Evolutionary conservation across 2,888 invertebrate species (phyloP), one percentile per base, ranked within the genome.

Genomic region (Platycnemis pennipes): DNA sequence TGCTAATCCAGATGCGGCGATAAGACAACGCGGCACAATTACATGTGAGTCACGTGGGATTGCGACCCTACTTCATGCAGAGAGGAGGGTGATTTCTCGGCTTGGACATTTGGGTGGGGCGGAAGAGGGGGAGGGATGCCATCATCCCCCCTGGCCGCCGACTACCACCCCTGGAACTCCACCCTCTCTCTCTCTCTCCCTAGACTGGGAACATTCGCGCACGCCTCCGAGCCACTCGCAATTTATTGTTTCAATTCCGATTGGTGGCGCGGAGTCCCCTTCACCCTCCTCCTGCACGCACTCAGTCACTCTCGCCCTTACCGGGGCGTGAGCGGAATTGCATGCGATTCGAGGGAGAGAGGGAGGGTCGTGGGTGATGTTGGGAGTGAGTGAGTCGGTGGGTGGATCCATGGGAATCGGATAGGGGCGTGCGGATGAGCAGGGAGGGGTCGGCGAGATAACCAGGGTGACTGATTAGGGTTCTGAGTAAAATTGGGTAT

Each of bases 191-290:
- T 45, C 87, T 46, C n/a, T 46, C n/a, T n/a, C n/a, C n/a, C n/a
- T 3, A 44, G 37, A 37, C 31, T 16, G 45, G 91, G 56, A 13
- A n/a, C n/a, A 42, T 63, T 56, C 44, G 63, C 44, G 42, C 31
- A 37, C 37, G 37, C 16, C 56, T 91, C 63, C 63, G 44, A 42
- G 63, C 56, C 91, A 44, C 44, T 63, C 44, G 91, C 26, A 91
- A 91, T 91, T 91, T 91, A 91, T 91, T 44, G 91, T 91, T 91
- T 91, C 91, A 91, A 91, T 91, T 91, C 69, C 63, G 91, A 91
- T 91, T 63, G 77, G 91, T 91, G 91, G 77, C 31, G 69, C 69
- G 8, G 69, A 69, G 31, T 77, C 77, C 37, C 77, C 26, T 26
- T n/a, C 22, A 7, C 26, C n/a, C 63, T 63, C 31, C 69, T 16